Evolutionary conservation across 2,797 vertebrate species (phyloP).

Genomic region (Anomalospiza imberbis): DNA sequence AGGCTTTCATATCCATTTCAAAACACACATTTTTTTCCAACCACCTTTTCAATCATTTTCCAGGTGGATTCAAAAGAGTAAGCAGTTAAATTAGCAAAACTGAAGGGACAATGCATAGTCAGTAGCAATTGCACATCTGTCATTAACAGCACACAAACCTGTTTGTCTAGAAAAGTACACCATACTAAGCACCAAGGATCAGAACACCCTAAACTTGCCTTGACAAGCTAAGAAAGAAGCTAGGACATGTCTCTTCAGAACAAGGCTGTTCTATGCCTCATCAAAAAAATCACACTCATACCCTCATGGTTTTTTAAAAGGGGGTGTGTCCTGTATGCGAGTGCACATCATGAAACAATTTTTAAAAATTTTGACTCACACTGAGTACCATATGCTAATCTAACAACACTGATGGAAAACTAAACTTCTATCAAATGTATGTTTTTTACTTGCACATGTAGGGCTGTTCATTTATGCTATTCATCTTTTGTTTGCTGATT

Average conservation of each 20-base stretch:
- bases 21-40: neutral
- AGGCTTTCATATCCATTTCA: neutral
- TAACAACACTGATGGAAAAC: neutral
- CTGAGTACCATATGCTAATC: neutral
- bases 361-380: neutral
- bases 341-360: neutral
- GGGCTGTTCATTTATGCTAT: neutral
- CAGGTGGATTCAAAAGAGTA: neutral
- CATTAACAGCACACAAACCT: conserved; percentile 29
- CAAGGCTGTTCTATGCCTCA: neutral
- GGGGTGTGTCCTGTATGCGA: neutral
- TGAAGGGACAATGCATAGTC: neutral
- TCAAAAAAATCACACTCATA: neutral
- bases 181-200: neutral
- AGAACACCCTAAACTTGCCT: neutral
- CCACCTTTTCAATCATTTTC: neutral
- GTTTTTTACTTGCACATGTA: fast-evolving
- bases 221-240: conserved; percentile 9
- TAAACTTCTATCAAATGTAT: neutral
- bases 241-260: neutral
- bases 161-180: neutral
- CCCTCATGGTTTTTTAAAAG: neutral
- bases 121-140: neutral
- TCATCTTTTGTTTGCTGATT: neutral
- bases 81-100: neutral